A percentile compares a stretch with the other conserved stretches of the same genome.
phyloP scores from a whole-genome alignment of 2,797 vertebrate genomes.

The Sebastiscus tertius region DNA sequence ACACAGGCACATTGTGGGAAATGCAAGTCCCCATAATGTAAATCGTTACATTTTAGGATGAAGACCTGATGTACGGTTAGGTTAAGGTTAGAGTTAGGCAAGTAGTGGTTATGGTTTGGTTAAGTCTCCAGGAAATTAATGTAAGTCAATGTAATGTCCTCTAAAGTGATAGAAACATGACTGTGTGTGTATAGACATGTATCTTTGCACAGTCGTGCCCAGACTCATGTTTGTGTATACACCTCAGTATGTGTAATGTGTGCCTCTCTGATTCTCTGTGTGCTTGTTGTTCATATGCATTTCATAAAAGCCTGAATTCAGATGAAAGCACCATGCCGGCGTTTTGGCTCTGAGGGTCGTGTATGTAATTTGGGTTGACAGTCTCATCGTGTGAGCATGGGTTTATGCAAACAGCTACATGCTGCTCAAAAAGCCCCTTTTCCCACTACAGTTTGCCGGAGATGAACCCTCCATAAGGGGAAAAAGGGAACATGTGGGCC shows the following conservation, averaged over 20 bases:
- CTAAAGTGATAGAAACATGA: background rate
- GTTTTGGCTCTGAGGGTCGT: constrained; percentile 12
- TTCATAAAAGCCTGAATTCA: constrained; percentile 20
- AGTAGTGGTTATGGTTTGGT: background rate
- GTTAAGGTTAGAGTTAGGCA: background rate
- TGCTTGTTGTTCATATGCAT: constrained; percentile 17
- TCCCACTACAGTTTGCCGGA: background rate
- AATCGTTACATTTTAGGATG: background rate
- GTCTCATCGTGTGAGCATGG: constrained; percentile 22
- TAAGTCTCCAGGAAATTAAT: background rate
- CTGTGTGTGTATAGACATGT: background rate
- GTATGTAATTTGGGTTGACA: constrained; percentile 39
- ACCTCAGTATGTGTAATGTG: background rate
- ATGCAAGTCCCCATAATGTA: background rate
- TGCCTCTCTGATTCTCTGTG: constrained; percentile 13
- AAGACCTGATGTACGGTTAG: background rate
- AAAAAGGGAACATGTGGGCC: background rate
- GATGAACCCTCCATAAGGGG: background rate
- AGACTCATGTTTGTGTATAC: constrained; percentile 3
- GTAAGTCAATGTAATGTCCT: background rate
- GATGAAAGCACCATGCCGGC: constrained; percentile 23
- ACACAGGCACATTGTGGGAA: background rate
- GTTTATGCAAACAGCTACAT: constrained; percentile 39
- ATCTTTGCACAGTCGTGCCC: background rate
- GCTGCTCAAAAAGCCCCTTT: constrained; percentile 7